Evolutionary conservation across 2,797 vertebrate species (phyloP).

Genomic region (Rhabdophis nuchalis): DNA sequence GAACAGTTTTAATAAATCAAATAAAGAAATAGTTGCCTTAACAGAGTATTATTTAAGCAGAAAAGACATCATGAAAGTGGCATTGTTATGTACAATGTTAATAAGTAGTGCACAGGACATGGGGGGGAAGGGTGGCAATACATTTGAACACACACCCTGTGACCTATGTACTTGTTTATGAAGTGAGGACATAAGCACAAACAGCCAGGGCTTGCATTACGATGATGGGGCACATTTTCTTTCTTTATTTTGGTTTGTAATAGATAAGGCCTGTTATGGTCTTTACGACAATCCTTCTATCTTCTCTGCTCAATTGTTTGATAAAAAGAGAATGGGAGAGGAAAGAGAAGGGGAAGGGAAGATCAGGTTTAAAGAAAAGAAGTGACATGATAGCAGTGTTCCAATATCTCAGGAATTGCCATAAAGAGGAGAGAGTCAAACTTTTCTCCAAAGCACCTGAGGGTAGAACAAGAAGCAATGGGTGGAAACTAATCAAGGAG

Average conservation of each 20-base stretch:
- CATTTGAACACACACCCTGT: neutral
- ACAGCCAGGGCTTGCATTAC: neutral
- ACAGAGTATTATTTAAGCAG: neutral
- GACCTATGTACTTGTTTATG: neutral
- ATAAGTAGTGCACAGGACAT: neutral
- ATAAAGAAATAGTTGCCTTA: neutral
- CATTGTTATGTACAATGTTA: neutral
- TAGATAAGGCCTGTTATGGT: neutral
- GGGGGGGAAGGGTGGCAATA: neutral
- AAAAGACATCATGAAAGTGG: neutral
- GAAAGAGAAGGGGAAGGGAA: neutral
- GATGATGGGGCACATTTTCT: neutral
- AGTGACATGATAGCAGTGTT: too few species aligned
- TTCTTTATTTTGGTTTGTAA: neutral
- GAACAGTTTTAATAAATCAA: neutral
- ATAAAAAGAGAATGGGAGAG: neutral
- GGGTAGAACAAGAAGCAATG: neutral
- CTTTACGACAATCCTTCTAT: neutral
- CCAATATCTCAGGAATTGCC: too few species aligned
- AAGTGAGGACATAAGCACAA: neutral
- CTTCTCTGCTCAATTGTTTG: neutral
- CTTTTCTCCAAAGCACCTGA: neutral
- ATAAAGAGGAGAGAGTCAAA: neutral
- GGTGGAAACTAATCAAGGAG: neutral
- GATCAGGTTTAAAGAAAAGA: too few species aligned